Percentiles rank a stretch among this genome's conserved stretches.
phyloP scores from a whole-genome alignment of 2,113 vertebrate species.

The Campylomormyrus tamandua region DNA sequence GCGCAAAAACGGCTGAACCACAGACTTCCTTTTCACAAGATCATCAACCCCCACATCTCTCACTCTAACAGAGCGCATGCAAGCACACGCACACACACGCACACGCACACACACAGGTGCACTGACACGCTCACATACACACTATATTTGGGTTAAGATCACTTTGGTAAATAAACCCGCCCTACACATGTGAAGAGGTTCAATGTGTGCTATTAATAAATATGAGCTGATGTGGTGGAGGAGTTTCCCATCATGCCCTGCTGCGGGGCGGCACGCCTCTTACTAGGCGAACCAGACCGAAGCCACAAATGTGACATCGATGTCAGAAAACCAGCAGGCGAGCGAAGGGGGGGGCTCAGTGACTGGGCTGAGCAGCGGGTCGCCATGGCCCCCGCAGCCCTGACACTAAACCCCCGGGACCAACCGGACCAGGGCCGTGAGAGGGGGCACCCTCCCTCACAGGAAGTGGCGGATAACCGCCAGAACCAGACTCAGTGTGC shows the following conservation, averaged over 20 bases:
- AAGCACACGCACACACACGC: not conserved
- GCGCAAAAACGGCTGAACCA: constrained; percentile 76
- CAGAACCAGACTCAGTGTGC: constrained; percentile 20
- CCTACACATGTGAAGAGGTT: not conserved
- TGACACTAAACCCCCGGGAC: not conserved
- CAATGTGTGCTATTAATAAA: not conserved
- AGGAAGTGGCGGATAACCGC: constrained; percentile 32
- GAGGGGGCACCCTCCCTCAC: constrained; percentile 7
- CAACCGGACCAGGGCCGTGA: constrained; percentile 6
- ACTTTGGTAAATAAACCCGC: not conserved
- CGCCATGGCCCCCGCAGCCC: not conserved
- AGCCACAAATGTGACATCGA: not conserved
- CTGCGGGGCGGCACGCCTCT: not conserved
- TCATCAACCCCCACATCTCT: constrained; percentile 64
- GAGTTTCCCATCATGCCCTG: not conserved
- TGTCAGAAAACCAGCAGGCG: not conserved
- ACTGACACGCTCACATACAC: not conserved
- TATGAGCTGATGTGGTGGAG: not conserved
- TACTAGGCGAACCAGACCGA: not conserved
- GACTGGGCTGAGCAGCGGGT: not conserved
- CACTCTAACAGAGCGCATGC: not conserved
- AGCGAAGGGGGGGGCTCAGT: not conserved
- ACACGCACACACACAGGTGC: not conserved
- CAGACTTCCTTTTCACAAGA: constrained; percentile 79
- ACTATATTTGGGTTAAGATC: not conserved